Conservation (phyloP, 2,888 invertebrate species). For the Torymus texanus region DNA sequence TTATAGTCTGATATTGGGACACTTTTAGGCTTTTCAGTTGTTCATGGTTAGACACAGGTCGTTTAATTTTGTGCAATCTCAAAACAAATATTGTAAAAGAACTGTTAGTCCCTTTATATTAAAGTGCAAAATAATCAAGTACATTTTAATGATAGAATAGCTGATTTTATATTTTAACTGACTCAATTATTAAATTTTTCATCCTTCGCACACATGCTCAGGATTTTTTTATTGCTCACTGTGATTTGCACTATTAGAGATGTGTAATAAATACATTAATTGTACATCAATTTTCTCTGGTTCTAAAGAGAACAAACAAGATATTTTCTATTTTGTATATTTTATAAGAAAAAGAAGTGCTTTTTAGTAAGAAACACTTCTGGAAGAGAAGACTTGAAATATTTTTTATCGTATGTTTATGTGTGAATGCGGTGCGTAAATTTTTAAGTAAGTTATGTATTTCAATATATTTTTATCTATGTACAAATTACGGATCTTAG, state of each 20-base stretch:
- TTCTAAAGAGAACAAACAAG: conserved; percentile 6
- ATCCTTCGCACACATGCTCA: conserved; percentile 31
- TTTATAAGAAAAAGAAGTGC: conserved; percentile 26
- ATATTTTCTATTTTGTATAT: conserved; percentile 27
- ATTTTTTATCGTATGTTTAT: conserved; percentile 49
- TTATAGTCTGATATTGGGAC: conserved; percentile 29
- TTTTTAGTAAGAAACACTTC: conserved; percentile 40
- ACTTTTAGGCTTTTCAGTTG: conserved; percentile 1
- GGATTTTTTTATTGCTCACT: conserved; percentile 45
- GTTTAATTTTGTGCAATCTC: conserved; percentile 36
- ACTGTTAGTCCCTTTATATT: conserved; percentile 19
- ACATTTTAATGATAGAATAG: conserved; percentile 17
- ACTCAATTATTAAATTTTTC: conserved; percentile 17
- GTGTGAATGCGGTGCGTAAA: conserved; percentile 43
- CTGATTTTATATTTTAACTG: conserved; percentile 7
- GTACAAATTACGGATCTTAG: conserved; percentile 44
- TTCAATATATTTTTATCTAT: conserved; percentile 43
- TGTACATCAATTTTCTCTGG: conserved; percentile 14
- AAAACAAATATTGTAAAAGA: conserved; percentile 16
- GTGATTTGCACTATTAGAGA: conserved; percentile 46
- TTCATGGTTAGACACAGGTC: conserved; percentile 24
- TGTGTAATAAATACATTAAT: conserved; percentile 13
- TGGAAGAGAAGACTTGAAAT: conserved; percentile 1
- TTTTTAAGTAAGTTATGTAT: conserved; percentile 37
- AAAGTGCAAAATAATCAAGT: conserved; percentile 19